These are phyloP conservation scores for Metopia argyrocephala DNA, from an alignment of 2,888 invertebrate genomes.

Conservation along the genomic window DNA sequence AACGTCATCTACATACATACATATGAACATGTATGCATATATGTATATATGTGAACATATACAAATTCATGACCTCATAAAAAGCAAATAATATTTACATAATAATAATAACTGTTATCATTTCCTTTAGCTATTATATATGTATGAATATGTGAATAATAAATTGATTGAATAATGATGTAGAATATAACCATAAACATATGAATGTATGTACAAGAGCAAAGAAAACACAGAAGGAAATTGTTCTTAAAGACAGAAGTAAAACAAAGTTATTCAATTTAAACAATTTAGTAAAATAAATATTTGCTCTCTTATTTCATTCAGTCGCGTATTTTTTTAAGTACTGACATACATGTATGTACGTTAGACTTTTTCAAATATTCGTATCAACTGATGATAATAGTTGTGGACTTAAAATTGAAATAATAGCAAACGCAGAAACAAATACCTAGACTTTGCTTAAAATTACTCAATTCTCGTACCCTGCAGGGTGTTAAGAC, in stretches of 20 bases:
- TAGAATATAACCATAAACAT: neutral
- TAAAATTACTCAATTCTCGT: too few species aligned
- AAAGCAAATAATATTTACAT: neutral
- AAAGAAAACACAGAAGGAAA: neutral
- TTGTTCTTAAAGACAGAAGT: neutral
- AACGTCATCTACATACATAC: too few species aligned
- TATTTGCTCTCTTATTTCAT: neutral
- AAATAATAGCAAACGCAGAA: too few species aligned
- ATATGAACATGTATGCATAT: neutral
- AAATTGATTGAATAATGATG: constrained; percentile 18
- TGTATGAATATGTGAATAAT: neutral
- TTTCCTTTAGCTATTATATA: constrained; percentile 3
- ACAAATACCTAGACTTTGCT: too few species aligned
- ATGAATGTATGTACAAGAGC: neutral
- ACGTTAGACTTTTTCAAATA: neutral
- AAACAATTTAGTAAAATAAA: constrained; percentile 21
- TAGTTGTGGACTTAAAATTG: too few species aligned
- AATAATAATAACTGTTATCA: neutral
- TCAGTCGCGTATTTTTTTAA: neutral
- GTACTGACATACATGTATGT: neutral
- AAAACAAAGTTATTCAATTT: constrained; percentile 4
- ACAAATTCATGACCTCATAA: constrained; percentile 7
- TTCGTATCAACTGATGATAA: too few species aligned
- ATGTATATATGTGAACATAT: too few species aligned
- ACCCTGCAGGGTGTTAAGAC: too few species aligned